Evolutionary conservation across 2,113 vertebrate species (phyloP).

Genomic region (Thunnus maccoyii): DNA sequence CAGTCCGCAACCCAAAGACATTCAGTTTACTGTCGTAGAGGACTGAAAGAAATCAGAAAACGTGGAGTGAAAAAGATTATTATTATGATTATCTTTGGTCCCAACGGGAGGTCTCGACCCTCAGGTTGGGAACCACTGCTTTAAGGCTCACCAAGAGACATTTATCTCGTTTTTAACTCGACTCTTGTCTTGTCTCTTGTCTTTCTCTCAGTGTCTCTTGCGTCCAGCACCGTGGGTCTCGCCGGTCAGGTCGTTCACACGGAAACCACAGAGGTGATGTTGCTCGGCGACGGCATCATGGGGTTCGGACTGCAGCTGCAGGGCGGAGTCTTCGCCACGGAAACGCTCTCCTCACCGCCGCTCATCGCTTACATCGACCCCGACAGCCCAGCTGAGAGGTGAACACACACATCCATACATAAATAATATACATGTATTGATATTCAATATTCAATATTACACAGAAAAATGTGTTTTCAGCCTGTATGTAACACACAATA

Average conservation of each 20-base stretch:
- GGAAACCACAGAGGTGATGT: conserved; percentile 94
- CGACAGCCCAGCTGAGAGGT: conserved; percentile 98
- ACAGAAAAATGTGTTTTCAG: too few species aligned
- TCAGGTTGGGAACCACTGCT: too few species aligned
- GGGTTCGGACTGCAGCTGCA: conserved; percentile 98
- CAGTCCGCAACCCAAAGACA: not conserved
- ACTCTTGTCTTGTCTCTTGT: not conserved
- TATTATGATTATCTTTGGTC: too few species aligned
- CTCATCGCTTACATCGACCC: conserved; percentile 98
- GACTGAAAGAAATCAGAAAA: too few species aligned
- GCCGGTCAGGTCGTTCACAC: conserved; percentile 98
- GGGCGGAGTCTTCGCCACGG: conserved; percentile 96
- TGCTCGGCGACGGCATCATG: conserved; percentile 93
- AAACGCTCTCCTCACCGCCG: conserved; percentile 97
- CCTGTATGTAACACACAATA: too few species aligned
- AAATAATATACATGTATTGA: too few species aligned
- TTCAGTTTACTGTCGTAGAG: too few species aligned
- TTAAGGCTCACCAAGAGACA: too few species aligned
- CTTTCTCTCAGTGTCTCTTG: conserved; percentile 90
- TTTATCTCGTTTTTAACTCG: too few species aligned
- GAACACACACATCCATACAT: not conserved
- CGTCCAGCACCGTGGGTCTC: conserved; percentile 96
- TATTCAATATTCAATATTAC: too few species aligned
- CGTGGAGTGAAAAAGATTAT: too few species aligned
- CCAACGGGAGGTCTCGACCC: too few species aligned